Base-by-base conservation (phyloP, 2,888 invertebrate genomes). In the Linnaemya vulpina region DNA sequence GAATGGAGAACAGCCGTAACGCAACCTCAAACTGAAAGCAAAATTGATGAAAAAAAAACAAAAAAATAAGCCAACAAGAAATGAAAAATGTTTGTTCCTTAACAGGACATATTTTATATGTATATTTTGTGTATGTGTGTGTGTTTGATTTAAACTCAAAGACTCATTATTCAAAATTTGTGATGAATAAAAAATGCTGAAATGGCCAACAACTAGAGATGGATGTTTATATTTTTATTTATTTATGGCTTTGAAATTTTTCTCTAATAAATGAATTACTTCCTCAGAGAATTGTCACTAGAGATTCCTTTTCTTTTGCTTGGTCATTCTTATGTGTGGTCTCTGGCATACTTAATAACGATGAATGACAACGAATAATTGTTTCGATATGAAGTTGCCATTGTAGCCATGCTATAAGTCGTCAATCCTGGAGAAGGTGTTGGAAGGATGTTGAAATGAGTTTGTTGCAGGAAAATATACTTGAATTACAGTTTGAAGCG, bases 181-280 rank as follows among this genome's bases (percentile, higher is more conserved):
- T 82, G 78, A 82, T 76, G 82, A 75, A 53, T 51, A 63, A 70
- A 55, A 71, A 35, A 5, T 25, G 11, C 5, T 22, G 17, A 53
- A 46, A n/a, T 11, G 60, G 58, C 75, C 51, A 68, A 55, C 35
- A 73, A 22, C 53, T 10, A 10, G 46, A 78, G 78, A 85, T 85
- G 82, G 63, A 82, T 78, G 76, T 65, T 78, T 78, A 43, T 63
- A 60, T 58, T 78, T 82, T 77, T 78, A 82, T 78, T 85, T 85
- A 84, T 85, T 82, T 82, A 88, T 87, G 84, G 84, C 83, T 84
- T 85, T 58, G 74, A 83, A n/a, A 86, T 80, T 84, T 81, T 83
- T 70, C 73, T 84, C 86, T 87, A 87, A 87, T 87, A 87, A 87
- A 88, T 88, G 88, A 87, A 87, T 87, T 86, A 86, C 86, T 82